phyloP scores from a whole-genome alignment of 1,140 invertebrate species.

The Protaetia brevitarsis region DNA sequence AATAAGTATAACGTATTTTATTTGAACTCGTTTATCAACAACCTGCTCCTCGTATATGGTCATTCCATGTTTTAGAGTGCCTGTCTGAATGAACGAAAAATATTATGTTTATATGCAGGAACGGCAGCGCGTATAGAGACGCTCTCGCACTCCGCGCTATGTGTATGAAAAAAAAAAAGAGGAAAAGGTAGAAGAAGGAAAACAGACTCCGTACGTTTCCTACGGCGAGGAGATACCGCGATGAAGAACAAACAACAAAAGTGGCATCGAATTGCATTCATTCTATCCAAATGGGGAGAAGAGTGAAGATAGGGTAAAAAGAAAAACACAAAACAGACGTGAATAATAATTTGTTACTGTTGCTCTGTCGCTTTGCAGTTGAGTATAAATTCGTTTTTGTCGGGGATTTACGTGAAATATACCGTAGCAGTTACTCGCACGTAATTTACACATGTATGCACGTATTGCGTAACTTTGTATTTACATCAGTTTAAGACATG shows the following conservation, averaged over 20 bases:
- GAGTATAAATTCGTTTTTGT: constrained; percentile 7
- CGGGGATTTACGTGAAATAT: constrained; percentile 2
- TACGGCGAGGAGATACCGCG: neutral
- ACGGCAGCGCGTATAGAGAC: neutral
- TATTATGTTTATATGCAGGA: constrained; percentile 23
- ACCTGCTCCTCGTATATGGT: constrained; percentile 24
- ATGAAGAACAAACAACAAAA: constrained; percentile 18
- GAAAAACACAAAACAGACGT: neutral
- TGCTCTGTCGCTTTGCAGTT: neutral
- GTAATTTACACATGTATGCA: neutral
- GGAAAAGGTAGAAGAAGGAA: constrained; percentile 3
- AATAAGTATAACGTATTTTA: constrained; percentile 29
- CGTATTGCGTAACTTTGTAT: neutral
- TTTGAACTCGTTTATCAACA: constrained; percentile 26
- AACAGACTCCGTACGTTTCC: neutral
- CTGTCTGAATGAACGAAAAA: constrained; percentile 27
- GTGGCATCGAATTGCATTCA: constrained; percentile 8
- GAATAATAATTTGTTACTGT: constrained; percentile 13
- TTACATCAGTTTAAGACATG: neutral
- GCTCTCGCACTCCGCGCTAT: neutral
- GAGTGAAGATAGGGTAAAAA: neutral
- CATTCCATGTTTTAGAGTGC: constrained; percentile 9
- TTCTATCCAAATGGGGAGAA: constrained; percentile 10
- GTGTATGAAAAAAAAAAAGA: neutral
- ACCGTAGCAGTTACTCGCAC: neutral